Base-by-base conservation (phyloP, 2,888 invertebrate genomes). In the Ormyrus pomaceus region DNA sequence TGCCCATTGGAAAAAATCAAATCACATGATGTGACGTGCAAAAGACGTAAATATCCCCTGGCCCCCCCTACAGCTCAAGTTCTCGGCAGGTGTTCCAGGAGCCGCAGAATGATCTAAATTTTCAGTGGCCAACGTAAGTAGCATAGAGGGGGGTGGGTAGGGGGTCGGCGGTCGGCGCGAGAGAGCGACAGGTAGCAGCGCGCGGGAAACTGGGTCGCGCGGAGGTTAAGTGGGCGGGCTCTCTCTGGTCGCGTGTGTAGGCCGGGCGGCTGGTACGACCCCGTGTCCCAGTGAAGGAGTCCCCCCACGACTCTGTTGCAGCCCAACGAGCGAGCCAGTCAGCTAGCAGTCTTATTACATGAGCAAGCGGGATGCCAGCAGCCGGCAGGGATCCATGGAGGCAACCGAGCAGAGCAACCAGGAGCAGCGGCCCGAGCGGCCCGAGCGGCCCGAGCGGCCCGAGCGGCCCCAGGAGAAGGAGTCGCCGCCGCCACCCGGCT, bases 221-320 rank as follows among this genome's bases (percentile, higher is more conserved):
- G 19, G 6, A 58, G 69, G n/a, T 56, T 48, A 53, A 53, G 51
- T 4, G 64, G 58, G 34, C 3, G 65, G 34, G 66, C 34, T 34
- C 34, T 34, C 34, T 34, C 19, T 58, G 46, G 13, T 6, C 9
- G 74, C n/a, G 64, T 6, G 55, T 19, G 34, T 34, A 34, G 65
- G 61, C 46, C 48, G 58, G 34, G 59, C 58, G 74, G 55, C 75
- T 58, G 74, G 66, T 66, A 58, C 75, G 75, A 61, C 58, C 66
- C 19, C 8, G 34, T 34, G 34, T 34, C 34, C 34, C 34, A 34
- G 34, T 34, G 34, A 34, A 34, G 34, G 34, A 34, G 34, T 34
- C 34, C 34, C 34, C 34, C 34, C 4, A 19, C 34, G 34, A 34
- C 34, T 34, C 34, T 34, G 34, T 34, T 34, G 34, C 34, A 34